A percentile compares a stretch with the other conserved stretches of the same genome.
These are phyloP conservation scores for Heteropelma amictum DNA, from an alignment of 2,888 invertebrate genomes.

Conservation along the genomic window DNA sequence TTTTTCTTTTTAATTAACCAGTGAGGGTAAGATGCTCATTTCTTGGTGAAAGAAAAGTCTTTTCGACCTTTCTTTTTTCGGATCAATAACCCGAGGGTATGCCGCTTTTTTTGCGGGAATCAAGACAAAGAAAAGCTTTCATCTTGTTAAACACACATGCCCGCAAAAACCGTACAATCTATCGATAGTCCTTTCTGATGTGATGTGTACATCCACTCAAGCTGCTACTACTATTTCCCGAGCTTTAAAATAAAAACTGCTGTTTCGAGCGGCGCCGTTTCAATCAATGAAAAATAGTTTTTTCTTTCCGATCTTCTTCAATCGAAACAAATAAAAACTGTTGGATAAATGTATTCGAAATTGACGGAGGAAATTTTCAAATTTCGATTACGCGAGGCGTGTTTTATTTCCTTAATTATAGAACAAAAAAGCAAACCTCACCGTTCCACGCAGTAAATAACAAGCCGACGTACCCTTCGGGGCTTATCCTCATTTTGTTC, in stretches of 20 bases:
- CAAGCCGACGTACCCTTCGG: constrained; percentile 14
- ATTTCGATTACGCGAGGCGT: background rate
- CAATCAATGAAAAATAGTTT: background rate
- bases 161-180: constrained; percentile 9
- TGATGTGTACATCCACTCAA: background rate
- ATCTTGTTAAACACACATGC: constrained; percentile 24
- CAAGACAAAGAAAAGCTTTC: constrained; percentile 24
- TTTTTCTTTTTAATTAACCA: constrained; percentile 66
- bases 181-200: background rate
- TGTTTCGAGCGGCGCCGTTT: too few relatives aligned
- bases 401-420: background rate
- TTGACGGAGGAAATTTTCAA: background rate
- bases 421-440: background rate
- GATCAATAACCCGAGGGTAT: constrained; percentile 22
- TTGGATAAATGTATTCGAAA: too few relatives aligned
- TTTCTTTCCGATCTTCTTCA: too few relatives aligned
- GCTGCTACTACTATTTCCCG: too few relatives aligned
- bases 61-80: constrained; percentile 24
- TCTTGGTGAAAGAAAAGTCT: constrained; percentile 38
- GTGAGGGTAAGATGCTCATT: constrained; percentile 40
- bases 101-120: constrained; percentile 24
- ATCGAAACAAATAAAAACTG: too few relatives aligned
- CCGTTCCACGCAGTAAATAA: background rate
- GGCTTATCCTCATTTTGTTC: constrained; percentile 32
- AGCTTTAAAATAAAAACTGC: too few relatives aligned